Conservation (phyloP, 1,140 invertebrate species). For the Drosophila ohnishii region DNA sequence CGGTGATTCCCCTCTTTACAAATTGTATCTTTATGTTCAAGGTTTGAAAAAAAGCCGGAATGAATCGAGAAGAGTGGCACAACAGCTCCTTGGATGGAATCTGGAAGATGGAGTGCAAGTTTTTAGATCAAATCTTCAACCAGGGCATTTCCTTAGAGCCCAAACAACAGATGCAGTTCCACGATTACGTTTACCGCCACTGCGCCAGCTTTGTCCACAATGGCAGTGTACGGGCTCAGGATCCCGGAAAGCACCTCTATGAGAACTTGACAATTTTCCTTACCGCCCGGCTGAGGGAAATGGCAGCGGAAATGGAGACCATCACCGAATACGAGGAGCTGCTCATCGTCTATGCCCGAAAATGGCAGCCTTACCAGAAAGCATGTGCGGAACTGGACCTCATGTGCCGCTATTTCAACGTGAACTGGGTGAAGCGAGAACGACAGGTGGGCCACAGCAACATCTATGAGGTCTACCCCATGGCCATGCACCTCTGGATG, state of each 20-base stretch:
- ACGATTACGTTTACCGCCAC: conserved; percentile 2
- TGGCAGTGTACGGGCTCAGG: not conserved
- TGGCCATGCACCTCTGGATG: conserved; percentile 25
- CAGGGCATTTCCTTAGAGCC: not conserved
- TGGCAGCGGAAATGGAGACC: conserved; percentile 2
- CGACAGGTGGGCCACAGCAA: not conserved
- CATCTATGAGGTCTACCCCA: conserved; percentile 13
- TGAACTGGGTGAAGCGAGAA: conserved; percentile 23
- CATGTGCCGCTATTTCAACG: conserved; percentile 11
- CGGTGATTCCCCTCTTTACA: not conserved
- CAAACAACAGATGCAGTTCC: not conserved
- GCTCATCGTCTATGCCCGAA: not conserved
- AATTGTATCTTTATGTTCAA: not conserved
- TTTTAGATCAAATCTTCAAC: conserved; percentile 12
- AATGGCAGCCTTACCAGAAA: conserved; percentile 1
- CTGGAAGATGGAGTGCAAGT: not conserved
- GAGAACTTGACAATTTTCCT: not conserved
- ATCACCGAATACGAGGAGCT: not conserved
- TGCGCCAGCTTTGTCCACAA: not conserved
- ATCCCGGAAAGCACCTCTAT: not conserved
- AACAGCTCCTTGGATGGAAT: not conserved
- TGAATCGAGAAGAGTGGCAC: not conserved
- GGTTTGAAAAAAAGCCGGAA: not conserved
- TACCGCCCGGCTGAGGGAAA: not conserved
- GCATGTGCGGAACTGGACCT: conserved; percentile 7